phyloP scores from a whole-genome alignment of 2,888 invertebrate genomes.

The Teleogryllus oceanicus region DNA sequence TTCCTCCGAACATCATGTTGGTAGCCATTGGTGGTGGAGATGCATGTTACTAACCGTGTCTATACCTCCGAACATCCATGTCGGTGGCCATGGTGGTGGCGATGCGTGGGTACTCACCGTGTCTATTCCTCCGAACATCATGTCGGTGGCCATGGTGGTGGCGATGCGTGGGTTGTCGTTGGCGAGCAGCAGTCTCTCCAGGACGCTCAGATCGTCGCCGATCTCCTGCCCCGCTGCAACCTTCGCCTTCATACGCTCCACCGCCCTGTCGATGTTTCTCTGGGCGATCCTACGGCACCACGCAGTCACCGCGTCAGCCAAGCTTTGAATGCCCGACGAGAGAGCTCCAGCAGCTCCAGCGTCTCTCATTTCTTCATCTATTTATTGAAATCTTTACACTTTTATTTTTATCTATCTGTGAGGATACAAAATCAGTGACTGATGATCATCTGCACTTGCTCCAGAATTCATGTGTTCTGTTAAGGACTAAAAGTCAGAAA shows the following conservation, averaged over 20 bases:
- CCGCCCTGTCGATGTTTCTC: conserved; percentile 24
- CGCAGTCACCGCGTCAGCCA: too few relatives aligned
- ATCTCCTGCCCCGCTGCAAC: conserved; percentile 44
- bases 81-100: conserved; percentile 67
- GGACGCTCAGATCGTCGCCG: conserved; percentile 51
- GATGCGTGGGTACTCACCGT: conserved; percentile 57
- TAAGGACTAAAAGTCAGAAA: too few relatives aligned
- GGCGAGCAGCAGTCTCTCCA: conserved; percentile 57
- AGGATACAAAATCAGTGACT: too few relatives aligned
- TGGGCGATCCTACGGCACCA: not conserved
- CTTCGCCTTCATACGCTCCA: conserved; percentile 35
- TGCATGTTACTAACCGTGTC: conserved; percentile 61
- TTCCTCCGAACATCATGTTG: conserved; percentile 67
- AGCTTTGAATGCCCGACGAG: not conserved
- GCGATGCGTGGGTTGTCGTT: conserved; percentile 52
- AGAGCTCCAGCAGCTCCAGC: too few relatives aligned
- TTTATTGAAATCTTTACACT: too few relatives aligned
- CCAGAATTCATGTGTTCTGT: too few relatives aligned
- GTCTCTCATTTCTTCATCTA: too few relatives aligned
- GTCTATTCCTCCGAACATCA: conserved; percentile 68
- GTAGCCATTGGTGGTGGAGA: conserved; percentile 63
- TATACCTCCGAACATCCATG: conserved; percentile 65
- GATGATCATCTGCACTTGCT: too few relatives aligned
- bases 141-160: conserved; percentile 64
- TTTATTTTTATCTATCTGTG: too few relatives aligned